These are phyloP conservation scores for Dendrolimus punctatus DNA, from an alignment of 1,140 invertebrate species.

Conservation along the genomic window DNA sequence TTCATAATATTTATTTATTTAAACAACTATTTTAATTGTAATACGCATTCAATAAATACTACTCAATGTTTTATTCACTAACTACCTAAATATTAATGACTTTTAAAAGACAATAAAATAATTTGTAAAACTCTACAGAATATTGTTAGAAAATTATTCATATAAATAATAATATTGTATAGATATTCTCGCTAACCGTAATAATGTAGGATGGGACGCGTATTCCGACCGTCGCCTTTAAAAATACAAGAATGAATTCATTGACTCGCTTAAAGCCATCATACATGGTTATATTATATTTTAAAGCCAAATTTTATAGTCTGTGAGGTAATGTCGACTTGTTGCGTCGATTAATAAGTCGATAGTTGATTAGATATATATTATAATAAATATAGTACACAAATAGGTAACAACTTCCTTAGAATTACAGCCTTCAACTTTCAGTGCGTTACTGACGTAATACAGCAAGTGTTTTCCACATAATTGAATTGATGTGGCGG, in stretches of 20 bases:
- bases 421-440: conserved; percentile 48
- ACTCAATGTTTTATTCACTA: conserved; percentile 37
- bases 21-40: conserved; percentile 40
- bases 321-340: conserved; percentile 64
- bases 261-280: conserved; percentile 67
- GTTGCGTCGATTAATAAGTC: conserved; percentile 49
- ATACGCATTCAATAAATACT: conserved; percentile 42
- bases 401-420: conserved; percentile 64
- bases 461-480: neutral
- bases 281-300: conserved; percentile 62
- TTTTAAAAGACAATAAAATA: conserved; percentile 55
- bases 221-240: conserved; percentile 22
- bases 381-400: conserved; percentile 57
- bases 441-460: conserved; percentile 20
- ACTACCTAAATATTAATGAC: conserved; percentile 35
- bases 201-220: conserved; percentile 38
- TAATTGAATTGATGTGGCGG: too few relatives aligned
- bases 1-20: conserved; percentile 19
- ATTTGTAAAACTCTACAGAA: conserved; percentile 61
- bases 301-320: conserved; percentile 69
- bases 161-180: conserved; percentile 56
- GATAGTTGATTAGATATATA: conserved; percentile 54
- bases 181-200: conserved; percentile 48
- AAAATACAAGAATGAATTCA: conserved; percentile 58
- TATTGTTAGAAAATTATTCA: conserved; percentile 58